Evolutionary conservation across 1,140 invertebrate species (phyloP), one percentile per base, ranked within the genome.

Genomic region (Drosophila parabipectinata): DNA sequence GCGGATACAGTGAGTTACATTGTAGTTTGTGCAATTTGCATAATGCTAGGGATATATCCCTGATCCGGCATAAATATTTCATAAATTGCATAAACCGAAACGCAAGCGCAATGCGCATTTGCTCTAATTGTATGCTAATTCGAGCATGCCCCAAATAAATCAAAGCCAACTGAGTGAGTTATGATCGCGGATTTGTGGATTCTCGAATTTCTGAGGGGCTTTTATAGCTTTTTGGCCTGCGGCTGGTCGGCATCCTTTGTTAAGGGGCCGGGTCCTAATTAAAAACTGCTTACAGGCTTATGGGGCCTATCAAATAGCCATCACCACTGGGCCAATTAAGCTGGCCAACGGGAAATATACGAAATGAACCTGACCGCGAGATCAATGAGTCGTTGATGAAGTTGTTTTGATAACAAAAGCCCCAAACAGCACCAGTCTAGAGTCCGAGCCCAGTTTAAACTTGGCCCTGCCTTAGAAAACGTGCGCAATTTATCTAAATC

Each of bases 401-500:
- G 68, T 61, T 62, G 71, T 72, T 73, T 71, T 71, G 67, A 71
- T 71, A 71, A 68, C 66, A 56, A 28, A 30, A 53, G 30, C 4
- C 18, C 5, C n/a, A 30, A 47, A 55, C 24, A 45, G 64, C 21
- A 28, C 56, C 18, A 54, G 53, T 58, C 66, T 21, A 3, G 21
- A 21, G 21, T 64, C 67, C 71, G 75, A 78, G 78, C 76, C 79
- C 79, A 28, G 26, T 58, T 68, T 53, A 51, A 30, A 30, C 61
- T 52, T 41, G 54, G 82, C 82, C 78, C 81, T 85, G 81, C 81
- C 81, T 85, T 78, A 73, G 60, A 80, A 90, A 90, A 90, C 81
- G 87, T 90, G 85, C 85, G 66, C 85, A 85, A 85, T 85, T 90
- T 90, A 90, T 90, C 85, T 88, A 90, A 90, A 90, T 90, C 85